Evolutionary conservation across 2,888 invertebrate species (phyloP), one percentile per base, ranked within the genome.

Genomic region (Morpho helenor): DNA sequence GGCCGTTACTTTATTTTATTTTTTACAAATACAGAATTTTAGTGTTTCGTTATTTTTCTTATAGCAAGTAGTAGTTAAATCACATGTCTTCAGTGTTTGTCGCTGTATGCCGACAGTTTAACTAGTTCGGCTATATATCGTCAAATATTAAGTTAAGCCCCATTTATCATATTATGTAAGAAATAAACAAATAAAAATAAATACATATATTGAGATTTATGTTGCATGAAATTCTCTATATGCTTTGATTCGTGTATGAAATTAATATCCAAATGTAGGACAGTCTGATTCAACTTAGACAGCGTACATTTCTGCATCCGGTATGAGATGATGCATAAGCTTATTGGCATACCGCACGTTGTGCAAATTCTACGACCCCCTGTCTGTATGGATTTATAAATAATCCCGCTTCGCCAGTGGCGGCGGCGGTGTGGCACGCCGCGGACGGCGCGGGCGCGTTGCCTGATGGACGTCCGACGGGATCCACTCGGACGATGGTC

Each of bases 391-490:
- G 84, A 89, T 88, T 89, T 90, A 90, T 89, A 89, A 89, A 90
- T 90, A 90, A 87, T 87, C 83, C 85, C 84, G 82, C 75, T 77
- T 72, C 75, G 87, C 82, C 89, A 90, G 89, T 90, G 91, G 91
- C 90, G 87, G 85, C 86, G 81, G 84, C 85, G 85, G 78, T 80
- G 86, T 77, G 87, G 82, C 77, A 77, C 79, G 81, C 87, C 88
- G 88, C 90, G 88, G 87, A 87, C 88, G 84, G 83, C 88, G 90
- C 91, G 91, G 91, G 89, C 91, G 91, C 92, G 86, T 86, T 74
- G 69, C 77, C 76, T 67, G 73, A 76, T 76, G 76, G 74, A 73
- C 77, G 79, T 74, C 76, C 81, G 77, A 73, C 79, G 74, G 75
- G 80, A 75, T 68, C 79, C 76, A 84, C 84, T 83, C 84, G 79